A percentile compares a stretch with the other conserved stretches of the same genome.
These are phyloP conservation scores for Siderastrea siderea DNA, from an alignment of 92 coral and sea anemone genomes.

Conservation along the genomic window DNA sequence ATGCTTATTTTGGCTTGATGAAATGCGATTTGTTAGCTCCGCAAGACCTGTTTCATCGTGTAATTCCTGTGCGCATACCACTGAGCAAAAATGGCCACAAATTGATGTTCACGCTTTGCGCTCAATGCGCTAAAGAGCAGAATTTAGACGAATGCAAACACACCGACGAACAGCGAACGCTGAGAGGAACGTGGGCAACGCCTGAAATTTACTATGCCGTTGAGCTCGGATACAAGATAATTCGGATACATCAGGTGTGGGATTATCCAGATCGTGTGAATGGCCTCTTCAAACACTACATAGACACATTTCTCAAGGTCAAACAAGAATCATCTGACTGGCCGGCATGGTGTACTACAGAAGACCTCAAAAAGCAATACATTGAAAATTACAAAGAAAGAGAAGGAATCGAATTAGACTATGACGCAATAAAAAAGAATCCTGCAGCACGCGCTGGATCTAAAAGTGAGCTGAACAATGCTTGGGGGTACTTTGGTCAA, in stretches of 20 bases:
- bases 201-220: constrained; percentile 3
- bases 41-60: background rate
- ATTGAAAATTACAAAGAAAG: too few relatives aligned
- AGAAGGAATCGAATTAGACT: too few relatives aligned
- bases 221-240: background rate
- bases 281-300: background rate
- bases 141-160: background rate
- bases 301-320: background rate
- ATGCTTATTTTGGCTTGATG: constrained; percentile 4
- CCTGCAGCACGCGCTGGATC: too few relatives aligned
- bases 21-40: background rate
- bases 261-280: background rate
- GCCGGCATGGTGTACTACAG: background rate
- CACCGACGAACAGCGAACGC: background rate
- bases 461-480: too few relatives aligned
- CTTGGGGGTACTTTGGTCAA: too few relatives aligned
- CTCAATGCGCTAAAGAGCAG: background rate
- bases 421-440: too few relatives aligned
- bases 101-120: background rate
- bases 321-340: constrained; percentile 3
- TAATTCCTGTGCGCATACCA: background rate
- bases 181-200: background rate
- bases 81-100: background rate
- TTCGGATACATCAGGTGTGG: background rate
- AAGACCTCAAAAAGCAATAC: too few relatives aligned